A percentile compares a stretch with the other conserved stretches of the same genome.
These are phyloP conservation scores for Urosaurus nigricauda DNA, from an alignment of 2,797 vertebrate species.

Conservation along the genomic window DNA sequence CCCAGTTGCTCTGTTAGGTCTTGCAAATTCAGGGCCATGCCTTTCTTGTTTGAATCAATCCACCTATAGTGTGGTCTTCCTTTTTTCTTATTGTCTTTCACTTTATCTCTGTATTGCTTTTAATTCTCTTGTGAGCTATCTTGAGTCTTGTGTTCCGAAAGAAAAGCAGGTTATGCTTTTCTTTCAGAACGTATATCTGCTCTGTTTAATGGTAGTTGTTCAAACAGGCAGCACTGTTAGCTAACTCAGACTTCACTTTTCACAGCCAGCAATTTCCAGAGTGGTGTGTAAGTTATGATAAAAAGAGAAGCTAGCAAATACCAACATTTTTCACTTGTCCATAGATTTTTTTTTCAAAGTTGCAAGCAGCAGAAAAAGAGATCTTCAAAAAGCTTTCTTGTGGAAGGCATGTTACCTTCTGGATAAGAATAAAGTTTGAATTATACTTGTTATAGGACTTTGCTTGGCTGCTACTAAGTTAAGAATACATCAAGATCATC, in stretches of 20 bases:
- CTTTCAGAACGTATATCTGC: not conserved
- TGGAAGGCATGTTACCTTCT: not conserved
- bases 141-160: no score
- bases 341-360: not conserved
- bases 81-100: no score
- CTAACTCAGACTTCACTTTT: not conserved
- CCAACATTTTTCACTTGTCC: not conserved
- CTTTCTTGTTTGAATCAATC: no score
- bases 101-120: no score
- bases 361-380: not conserved
- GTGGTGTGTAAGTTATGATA: not conserved
- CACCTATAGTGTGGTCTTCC: no score
- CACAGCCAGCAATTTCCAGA: slow-evolving; percentile 2
- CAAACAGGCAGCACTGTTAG: not conserved
- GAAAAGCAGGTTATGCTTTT: no score
- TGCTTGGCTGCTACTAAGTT: not conserved
- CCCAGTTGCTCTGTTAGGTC: no score
- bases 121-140: no score
- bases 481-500: not conserved
- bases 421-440: slow-evolving; percentile 3
- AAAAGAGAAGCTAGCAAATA: not conserved
- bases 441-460: not conserved
- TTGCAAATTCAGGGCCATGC: no score
- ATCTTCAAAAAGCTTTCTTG: not conserved
- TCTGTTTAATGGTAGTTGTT: not conserved